Conservation (phyloP, 2,797 vertebrate genomes). For the Ambastaia sidthimunki region DNA sequence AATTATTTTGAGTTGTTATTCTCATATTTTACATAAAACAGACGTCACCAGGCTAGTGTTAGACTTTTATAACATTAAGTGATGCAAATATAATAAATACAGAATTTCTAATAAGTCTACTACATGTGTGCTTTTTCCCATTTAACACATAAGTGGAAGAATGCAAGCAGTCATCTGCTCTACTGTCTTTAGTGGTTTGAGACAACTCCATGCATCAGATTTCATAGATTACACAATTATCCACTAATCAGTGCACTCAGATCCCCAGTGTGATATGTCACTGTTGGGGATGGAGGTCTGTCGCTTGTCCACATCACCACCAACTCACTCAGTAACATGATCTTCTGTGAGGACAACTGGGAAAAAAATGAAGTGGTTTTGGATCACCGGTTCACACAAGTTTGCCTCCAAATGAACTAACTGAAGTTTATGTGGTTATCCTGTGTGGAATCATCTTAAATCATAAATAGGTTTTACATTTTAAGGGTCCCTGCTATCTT, state of each 20-base stretch:
- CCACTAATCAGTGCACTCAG: conserved; percentile 23
- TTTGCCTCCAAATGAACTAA: conserved; percentile 48
- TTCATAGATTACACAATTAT: conserved; percentile 46
- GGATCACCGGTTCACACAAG: conserved; percentile 64
- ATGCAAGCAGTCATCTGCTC: conserved; percentile 7
- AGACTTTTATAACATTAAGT: no score
- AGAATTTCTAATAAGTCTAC: neutral
- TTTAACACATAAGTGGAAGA: conserved; percentile 10
- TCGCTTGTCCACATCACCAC: conserved; percentile 52
- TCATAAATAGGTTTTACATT: conserved; percentile 58
- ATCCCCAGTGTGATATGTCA: conserved; percentile 23
- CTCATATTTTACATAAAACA: no score
- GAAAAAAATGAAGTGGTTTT: conserved; percentile 48
- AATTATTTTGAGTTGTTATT: no score
- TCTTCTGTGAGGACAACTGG: conserved; percentile 42
- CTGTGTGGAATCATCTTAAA: conserved; percentile 46
- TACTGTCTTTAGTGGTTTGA: conserved; percentile 36
- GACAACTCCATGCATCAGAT: conserved; percentile 20
- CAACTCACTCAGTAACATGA: conserved; percentile 59
- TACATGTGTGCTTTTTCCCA: neutral
- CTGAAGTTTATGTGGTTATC: conserved; percentile 55
- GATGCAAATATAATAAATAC: no score
- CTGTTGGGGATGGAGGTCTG: conserved; percentile 38
- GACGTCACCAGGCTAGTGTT: no score
- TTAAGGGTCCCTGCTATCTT: conserved; percentile 59